Evolutionary conservation across 2,797 vertebrate species (phyloP).

Genomic region (Picus viridis): DNA sequence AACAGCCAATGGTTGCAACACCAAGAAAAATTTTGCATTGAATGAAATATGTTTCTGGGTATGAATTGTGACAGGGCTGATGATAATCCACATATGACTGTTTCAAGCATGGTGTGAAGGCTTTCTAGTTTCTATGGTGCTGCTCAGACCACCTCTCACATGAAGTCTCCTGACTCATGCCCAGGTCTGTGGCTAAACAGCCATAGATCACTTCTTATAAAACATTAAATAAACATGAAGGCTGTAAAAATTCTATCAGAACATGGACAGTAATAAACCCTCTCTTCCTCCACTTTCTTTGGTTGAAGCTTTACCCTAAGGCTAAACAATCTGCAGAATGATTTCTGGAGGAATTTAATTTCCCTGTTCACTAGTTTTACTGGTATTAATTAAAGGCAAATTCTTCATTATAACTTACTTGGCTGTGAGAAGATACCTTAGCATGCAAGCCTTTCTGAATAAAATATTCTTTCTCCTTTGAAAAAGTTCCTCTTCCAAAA

Average conservation of each 20-base stretch:
- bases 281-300: background rate
- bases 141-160: background rate
- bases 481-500: background rate
- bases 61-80: background rate
- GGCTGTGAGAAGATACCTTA: slow-evolving; percentile 16
- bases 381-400: slow-evolving; percentile 63
- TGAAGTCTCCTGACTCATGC: background rate
- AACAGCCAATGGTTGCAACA: background rate
- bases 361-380: slow-evolving; percentile 61
- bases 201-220: background rate
- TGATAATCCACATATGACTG: fast-evolving
- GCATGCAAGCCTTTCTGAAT: background rate
- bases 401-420: slow-evolving; percentile 32
- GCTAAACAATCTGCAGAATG: slow-evolving; percentile 36
- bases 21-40: background rate
- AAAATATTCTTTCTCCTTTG: slow-evolving; percentile 7
- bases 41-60: background rate
- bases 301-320: background rate
- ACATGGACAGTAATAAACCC: background rate
- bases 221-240: background rate
- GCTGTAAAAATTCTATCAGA: background rate
- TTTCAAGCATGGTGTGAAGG: background rate
- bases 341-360: slow-evolving; percentile 59
- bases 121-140: background rate
- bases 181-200: background rate